A percentile compares a stretch with the other conserved stretches of the same genome.
These are phyloP conservation scores for Melipona bicolor DNA, from an alignment of 2,888 invertebrate genomes.

Conservation along the genomic window DNA sequence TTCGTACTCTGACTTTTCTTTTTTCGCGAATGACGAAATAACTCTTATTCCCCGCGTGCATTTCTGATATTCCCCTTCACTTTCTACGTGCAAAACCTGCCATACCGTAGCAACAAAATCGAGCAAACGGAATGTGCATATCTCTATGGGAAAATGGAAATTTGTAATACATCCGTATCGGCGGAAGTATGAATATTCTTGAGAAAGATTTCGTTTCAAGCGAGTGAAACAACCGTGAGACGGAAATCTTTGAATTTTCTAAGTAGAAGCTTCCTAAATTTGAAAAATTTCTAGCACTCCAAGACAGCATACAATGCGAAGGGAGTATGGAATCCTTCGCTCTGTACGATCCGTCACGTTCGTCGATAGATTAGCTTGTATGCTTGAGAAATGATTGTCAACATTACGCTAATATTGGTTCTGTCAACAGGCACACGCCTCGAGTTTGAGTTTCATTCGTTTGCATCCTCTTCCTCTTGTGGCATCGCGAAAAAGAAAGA, in stretches of 20 bases:
- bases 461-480: neutral
- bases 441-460: slow-evolving; percentile 49
- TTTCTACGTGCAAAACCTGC: slow-evolving; percentile 23
- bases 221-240: neutral
- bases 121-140: slow-evolving; percentile 5
- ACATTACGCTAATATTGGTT: slow-evolving; percentile 65
- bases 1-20: slow-evolving; percentile 3
- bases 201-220: neutral
- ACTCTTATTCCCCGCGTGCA: neutral
- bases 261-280: neutral
- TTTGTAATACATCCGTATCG: neutral
- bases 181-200: neutral
- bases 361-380: slow-evolving; percentile 59
- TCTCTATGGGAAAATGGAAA: slow-evolving; percentile 2
- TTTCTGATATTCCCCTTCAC: slow-evolving; percentile 38
- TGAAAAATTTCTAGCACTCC: slow-evolving; percentile 33
- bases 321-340: slow-evolving; percentile 53
- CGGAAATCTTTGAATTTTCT: neutral
- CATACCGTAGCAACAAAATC: slow-evolving; percentile 3
- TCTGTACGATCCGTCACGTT: slow-evolving; percentile 63
- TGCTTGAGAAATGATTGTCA: slow-evolving; percentile 66
- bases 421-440: slow-evolving; percentile 46
- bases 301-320: slow-evolving; percentile 18
- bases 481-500: neutral
- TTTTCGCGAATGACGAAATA: slow-evolving; percentile 30